These are phyloP conservation scores for Ecdyonurus torrentis DNA, from an alignment of 2,888 invertebrate genomes.

Conservation along the genomic window DNA sequence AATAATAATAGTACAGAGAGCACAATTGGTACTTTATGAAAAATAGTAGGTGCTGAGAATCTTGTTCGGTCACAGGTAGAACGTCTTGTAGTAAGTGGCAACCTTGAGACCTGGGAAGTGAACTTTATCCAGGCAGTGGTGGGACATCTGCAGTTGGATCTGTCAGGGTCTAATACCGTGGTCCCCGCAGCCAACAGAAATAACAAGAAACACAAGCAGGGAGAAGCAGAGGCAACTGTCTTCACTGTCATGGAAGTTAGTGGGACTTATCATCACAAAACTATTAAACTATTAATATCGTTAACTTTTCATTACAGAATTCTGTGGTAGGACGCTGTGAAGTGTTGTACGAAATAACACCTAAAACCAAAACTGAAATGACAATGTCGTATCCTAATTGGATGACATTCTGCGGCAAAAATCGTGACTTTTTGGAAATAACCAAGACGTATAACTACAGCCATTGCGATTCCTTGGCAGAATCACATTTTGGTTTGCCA, in stretches of 20 bases:
- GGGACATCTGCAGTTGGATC: conserved; percentile 11
- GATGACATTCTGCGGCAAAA: conserved; percentile 7
- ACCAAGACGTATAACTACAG: conserved; percentile 12
- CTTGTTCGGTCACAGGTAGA: conserved; percentile 3
- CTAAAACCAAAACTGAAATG: not conserved
- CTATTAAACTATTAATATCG: not conserved
- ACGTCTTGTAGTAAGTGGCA: conserved; percentile 1
- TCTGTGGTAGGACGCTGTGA: conserved; percentile 11
- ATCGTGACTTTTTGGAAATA: conserved; percentile 10
- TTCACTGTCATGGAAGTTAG: conserved; percentile 8
- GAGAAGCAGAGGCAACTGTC: not conserved
- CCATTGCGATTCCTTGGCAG: conserved; percentile 10
- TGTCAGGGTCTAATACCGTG: conserved; percentile 5
- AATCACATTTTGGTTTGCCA: conserved; percentile 12
- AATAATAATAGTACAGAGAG: too few relatives aligned
- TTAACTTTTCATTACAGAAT: conserved; percentile 3
- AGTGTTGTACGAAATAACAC: conserved; percentile 10
- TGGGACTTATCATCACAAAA: not conserved
- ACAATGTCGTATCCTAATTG: not conserved
- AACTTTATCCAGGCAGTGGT: conserved; percentile 13
- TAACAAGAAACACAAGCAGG: not conserved
- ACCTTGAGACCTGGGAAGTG: conserved; percentile 10
- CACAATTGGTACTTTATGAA: not conserved
- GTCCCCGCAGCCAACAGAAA: not conserved
- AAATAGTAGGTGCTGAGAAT: too few relatives aligned